These are phyloP conservation scores for Diprion similis DNA, from an alignment of 1,140 invertebrate genomes.

Conservation along the genomic window DNA sequence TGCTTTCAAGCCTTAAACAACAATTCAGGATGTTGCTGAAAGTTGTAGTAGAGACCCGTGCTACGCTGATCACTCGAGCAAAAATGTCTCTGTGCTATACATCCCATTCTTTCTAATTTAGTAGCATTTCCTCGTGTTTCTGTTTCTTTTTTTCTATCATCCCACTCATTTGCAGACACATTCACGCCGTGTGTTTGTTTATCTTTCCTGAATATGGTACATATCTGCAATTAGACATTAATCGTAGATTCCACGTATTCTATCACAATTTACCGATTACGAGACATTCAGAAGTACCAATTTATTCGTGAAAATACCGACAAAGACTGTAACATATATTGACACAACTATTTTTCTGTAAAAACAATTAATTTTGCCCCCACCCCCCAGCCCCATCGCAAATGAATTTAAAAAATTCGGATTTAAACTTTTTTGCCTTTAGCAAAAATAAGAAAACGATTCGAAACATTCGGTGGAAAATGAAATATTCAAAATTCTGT, in stretches of 20 bases:
- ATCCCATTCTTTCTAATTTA: conserved; percentile 44
- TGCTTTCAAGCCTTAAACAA: background rate
- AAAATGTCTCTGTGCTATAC: conserved; percentile 45
- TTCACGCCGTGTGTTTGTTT: conserved; percentile 48
- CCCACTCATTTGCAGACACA: conserved; percentile 53
- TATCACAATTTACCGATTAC: background rate
- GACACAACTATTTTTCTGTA: too few relatives aligned
- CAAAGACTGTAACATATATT: too few relatives aligned
- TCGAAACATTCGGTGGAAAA: too few relatives aligned
- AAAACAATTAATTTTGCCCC: too few relatives aligned
- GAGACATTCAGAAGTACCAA: too few relatives aligned
- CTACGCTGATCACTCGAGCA: conserved; percentile 39
- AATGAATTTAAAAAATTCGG: too few relatives aligned
- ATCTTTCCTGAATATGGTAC: conserved; percentile 57
- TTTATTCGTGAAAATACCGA: too few relatives aligned
- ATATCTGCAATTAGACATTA: conserved; percentile 55
- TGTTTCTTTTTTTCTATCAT: conserved; percentile 10
- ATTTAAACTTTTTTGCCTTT: too few relatives aligned
- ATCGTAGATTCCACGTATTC: background rate
- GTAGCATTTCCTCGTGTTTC: conserved; percentile 44
- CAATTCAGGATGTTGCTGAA: background rate
- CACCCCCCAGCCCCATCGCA: too few relatives aligned
- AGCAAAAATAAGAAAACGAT: too few relatives aligned
- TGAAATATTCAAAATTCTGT: too few relatives aligned
- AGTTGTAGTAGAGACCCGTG: conserved; percentile 13